These are phyloP conservation scores for Montipora capricornis DNA, from an alignment of 64 coral and sea anemone genomes.

Conservation along the genomic window DNA sequence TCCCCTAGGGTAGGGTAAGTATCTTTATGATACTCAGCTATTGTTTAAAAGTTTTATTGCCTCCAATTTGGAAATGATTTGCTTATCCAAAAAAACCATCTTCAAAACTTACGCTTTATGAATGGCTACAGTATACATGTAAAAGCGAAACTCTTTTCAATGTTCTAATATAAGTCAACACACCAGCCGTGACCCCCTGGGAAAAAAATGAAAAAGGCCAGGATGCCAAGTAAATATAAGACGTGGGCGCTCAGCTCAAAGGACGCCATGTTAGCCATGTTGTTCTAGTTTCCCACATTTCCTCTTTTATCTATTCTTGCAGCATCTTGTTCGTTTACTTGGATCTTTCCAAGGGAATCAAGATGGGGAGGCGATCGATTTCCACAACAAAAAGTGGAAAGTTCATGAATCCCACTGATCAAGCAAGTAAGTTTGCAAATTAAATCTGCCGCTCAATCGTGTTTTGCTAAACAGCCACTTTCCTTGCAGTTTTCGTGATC, in stretches of 20 bases:
- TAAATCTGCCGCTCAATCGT: not conserved
- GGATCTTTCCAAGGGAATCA: not conserved
- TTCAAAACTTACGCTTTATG: too few relatives aligned
- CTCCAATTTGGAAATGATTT: not conserved
- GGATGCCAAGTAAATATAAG: not conserved
- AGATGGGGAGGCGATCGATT: conserved; percentile 93
- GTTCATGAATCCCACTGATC: conserved; percentile 99
- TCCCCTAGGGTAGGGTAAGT: not conserved
- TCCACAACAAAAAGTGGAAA: conserved; percentile 99
- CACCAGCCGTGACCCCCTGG: not conserved
- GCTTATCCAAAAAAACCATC: too few relatives aligned
- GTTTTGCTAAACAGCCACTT: not conserved
- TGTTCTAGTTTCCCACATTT: conserved; percentile 6
- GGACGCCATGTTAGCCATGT: conserved; percentile 69
- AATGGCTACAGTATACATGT: too few relatives aligned
- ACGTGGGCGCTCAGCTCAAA: conserved; percentile 40
- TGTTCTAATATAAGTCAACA: not conserved
- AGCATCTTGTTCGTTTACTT: not conserved
- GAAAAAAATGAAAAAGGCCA: not conserved
- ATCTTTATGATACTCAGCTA: not conserved
- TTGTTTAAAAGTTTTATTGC: not conserved
- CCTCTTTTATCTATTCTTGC: not conserved
- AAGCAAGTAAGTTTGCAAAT: conserved; percentile 87
- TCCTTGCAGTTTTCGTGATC: not conserved
- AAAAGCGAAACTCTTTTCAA: not conserved